Percentiles rank a stretch among this genome's conserved stretches.
phyloP scores from a whole-genome alignment of 2,888 invertebrate genomes.

The Sphaerophoria rueppellii region DNA sequence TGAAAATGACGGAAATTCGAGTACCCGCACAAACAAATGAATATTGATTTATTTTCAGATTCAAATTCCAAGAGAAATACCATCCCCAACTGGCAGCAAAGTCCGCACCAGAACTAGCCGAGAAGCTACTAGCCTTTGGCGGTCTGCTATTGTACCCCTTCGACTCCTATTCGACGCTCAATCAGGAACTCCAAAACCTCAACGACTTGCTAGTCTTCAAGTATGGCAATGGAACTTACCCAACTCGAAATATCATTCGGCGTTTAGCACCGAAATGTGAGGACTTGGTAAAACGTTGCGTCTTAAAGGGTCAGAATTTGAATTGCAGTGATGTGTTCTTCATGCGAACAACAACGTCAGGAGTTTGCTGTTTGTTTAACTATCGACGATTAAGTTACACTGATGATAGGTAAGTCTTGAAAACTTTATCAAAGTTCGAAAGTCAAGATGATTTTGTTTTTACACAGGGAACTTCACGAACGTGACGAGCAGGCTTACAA shows the following conservation, averaged over 20 bases:
- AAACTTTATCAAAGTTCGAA: neutral
- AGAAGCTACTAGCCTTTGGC: constrained; percentile 76
- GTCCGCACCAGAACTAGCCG: constrained; percentile 75
- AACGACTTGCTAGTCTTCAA: constrained; percentile 77
- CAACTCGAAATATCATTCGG: constrained; percentile 77
- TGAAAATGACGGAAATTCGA: too few relatives aligned
- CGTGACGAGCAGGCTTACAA: neutral
- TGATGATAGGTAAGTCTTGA: constrained; percentile 75
- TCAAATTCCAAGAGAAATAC: constrained; percentile 75
- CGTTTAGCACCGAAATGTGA: constrained; percentile 78
- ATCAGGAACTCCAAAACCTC: constrained; percentile 75
- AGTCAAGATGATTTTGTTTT: neutral
- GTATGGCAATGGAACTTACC: constrained; percentile 77
- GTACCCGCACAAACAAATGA: neutral
- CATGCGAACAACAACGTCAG: constrained; percentile 77
- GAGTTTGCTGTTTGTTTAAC: constrained; percentile 81
- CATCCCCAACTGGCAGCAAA: constrained; percentile 71
- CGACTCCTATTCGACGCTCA: constrained; percentile 73
- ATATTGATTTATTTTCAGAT: constrained; percentile 73
- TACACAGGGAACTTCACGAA: neutral
- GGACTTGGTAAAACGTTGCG: constrained; percentile 77
- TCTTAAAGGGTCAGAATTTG: constrained; percentile 75
- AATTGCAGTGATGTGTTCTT: constrained; percentile 77
- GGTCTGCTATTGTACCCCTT: constrained; percentile 77
- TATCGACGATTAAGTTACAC: constrained; percentile 76